Evolutionary conservation across 2,113 vertebrate species (phyloP).

Genomic region (Meles meles): DNA sequence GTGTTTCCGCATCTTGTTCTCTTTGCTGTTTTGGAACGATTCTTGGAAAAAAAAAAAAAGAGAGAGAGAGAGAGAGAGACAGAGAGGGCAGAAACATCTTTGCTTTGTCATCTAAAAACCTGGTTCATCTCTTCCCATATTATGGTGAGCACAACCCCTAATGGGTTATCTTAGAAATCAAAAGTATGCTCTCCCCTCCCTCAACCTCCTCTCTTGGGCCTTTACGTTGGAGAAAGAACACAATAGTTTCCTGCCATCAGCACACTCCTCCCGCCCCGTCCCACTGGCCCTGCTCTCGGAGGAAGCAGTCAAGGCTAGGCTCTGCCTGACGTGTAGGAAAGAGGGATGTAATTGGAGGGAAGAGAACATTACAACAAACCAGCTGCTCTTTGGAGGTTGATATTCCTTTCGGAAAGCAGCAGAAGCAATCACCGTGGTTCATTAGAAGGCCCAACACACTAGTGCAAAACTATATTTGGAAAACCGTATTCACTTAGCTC

Average conservation of each 20-base stretch:
- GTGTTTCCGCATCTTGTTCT: not conserved
- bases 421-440: slow-evolving; percentile 71
- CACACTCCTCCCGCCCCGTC: not conserved
- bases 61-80: too few relatives aligned
- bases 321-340: slow-evolving; percentile 10
- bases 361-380: slow-evolving; percentile 45
- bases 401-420: slow-evolving; percentile 73
- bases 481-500: slow-evolving; percentile 60
- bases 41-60: not conserved
- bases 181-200: not conserved
- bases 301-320: not conserved
- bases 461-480: slow-evolving; percentile 75
- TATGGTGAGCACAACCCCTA: not conserved
- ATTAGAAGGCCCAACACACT: slow-evolving; percentile 70
- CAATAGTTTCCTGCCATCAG: not conserved
- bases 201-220: not conserved
- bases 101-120: not conserved
- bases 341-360: slow-evolving; percentile 13
- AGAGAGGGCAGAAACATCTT: not conserved
- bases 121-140: not conserved
- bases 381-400: slow-evolving; percentile 73
- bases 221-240: not conserved
- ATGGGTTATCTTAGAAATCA: not conserved
- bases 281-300: not conserved
- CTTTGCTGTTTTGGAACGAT: not conserved